Conservation (phyloP, 1,140 invertebrate genomes). For the Ooceraea biroi region DNA sequence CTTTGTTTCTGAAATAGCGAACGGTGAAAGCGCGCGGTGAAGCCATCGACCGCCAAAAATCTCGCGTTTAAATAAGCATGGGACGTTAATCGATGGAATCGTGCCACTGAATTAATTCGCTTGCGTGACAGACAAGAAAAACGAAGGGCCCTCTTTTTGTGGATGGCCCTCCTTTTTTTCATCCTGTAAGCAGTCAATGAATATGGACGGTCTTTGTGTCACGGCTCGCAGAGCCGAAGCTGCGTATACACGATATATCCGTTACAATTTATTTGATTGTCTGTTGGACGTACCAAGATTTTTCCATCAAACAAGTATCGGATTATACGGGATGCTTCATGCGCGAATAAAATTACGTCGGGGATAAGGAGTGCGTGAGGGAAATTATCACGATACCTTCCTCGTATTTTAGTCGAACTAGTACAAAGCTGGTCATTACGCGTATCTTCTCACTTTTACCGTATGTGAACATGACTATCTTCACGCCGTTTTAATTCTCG, state of each 20-base stretch:
- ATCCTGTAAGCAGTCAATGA: conserved; percentile 71
- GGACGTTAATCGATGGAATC: conserved; percentile 65
- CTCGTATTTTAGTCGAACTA: background rate
- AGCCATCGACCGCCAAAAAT: background rate
- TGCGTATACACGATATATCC: background rate
- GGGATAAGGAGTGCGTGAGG: no score
- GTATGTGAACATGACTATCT: background rate
- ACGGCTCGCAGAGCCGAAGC: conserved; percentile 57
- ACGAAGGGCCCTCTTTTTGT: conserved; percentile 56
- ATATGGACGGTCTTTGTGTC: conserved; percentile 72
- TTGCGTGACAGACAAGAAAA: conserved; percentile 61
- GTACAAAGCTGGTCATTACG: no score
- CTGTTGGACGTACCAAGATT: conserved; percentile 16
- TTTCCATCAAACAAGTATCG: background rate
- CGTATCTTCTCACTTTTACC: background rate
- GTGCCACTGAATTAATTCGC: conserved; percentile 76
- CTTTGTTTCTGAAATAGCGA: background rate
- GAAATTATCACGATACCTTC: background rate
- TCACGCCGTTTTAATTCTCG: background rate
- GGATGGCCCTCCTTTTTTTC: conserved; percentile 31
- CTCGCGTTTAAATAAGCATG: conserved; percentile 21
- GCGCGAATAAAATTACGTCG: no score
- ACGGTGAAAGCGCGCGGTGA: background rate
- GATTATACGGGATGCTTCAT: no score
- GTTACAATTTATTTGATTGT: conserved; percentile 4